These are phyloP conservation scores for Molossus alvarezi DNA, from an alignment of 2,797 vertebrate species.

Conservation along the genomic window DNA sequence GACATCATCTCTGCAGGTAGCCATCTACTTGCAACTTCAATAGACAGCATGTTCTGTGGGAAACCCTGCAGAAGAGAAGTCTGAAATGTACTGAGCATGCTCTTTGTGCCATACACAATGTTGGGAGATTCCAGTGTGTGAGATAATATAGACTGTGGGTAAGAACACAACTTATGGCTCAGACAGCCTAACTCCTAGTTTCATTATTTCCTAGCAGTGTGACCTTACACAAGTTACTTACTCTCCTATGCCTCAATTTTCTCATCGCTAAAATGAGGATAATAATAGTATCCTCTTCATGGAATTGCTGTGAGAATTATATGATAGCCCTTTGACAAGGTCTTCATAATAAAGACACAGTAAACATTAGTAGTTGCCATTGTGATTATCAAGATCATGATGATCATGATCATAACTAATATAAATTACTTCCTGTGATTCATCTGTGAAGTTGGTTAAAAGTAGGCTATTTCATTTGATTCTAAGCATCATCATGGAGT, in stretches of 20 bases:
- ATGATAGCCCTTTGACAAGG: background rate
- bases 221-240: background rate
- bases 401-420: background rate
- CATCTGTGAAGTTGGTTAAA: background rate
- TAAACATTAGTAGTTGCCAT: background rate
- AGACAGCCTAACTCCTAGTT: background rate
- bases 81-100: background rate
- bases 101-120: background rate
- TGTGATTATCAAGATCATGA: too few species aligned
- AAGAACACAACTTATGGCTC: background rate
- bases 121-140: background rate
- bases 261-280: background rate
- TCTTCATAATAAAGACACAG: background rate
- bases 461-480: background rate
- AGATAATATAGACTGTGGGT: background rate
- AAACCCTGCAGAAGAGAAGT: background rate
- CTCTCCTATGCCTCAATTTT: background rate
- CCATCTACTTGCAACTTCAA: background rate
- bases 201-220: background rate
- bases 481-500: background rate
- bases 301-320: background rate
- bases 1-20: background rate
- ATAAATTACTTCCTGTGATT: background rate
- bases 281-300: background rate
- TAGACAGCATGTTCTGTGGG: background rate